Evolutionary conservation across 2,888 invertebrate species (phyloP).

Genomic region (Nephrotoma appendiculata): DNA sequence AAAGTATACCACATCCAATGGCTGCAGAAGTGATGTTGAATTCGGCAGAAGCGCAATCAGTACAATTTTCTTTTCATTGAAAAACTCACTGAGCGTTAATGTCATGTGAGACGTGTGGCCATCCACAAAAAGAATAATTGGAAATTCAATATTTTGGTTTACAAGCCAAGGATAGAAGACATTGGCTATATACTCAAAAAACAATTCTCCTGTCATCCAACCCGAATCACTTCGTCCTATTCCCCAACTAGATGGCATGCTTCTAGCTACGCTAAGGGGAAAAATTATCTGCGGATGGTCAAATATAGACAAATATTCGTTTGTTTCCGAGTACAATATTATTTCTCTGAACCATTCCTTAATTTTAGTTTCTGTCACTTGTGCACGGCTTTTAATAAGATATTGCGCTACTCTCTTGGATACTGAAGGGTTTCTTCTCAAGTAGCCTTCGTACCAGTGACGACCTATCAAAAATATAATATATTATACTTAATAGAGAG

Average conservation of each 20-base stretch:
- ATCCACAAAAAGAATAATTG: slow-evolving; percentile 27
- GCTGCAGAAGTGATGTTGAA: slow-evolving; percentile 22
- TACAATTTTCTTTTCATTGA: slow-evolving; percentile 22
- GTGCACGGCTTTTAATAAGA: too few species aligned
- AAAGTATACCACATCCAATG: slow-evolving; percentile 26
- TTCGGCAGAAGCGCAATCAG: slow-evolving; percentile 18
- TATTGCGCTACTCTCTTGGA: too few species aligned
- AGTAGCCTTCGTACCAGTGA: too few species aligned
- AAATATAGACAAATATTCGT: too few species aligned
- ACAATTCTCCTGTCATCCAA: slow-evolving; percentile 29
- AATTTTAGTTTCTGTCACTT: too few species aligned
- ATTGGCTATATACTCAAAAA: slow-evolving; percentile 26
- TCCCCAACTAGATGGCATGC: slow-evolving; percentile 18
- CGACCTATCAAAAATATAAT: too few species aligned
- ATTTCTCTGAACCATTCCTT: too few species aligned
- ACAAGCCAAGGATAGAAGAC: slow-evolving; percentile 25
- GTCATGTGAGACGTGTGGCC: slow-evolving; percentile 26
- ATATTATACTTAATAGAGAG: too few species aligned
- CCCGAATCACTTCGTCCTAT: too few species aligned
- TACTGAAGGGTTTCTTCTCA: too few species aligned
- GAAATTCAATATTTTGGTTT: slow-evolving; percentile 20
- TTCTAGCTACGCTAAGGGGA: neutral
- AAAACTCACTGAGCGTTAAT: slow-evolving; percentile 24
- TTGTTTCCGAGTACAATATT: too few species aligned
- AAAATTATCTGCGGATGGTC: too few species aligned